phyloP scores from a whole-genome alignment of 2,888 invertebrate genomes.

The Oasisia sp. region DNA sequence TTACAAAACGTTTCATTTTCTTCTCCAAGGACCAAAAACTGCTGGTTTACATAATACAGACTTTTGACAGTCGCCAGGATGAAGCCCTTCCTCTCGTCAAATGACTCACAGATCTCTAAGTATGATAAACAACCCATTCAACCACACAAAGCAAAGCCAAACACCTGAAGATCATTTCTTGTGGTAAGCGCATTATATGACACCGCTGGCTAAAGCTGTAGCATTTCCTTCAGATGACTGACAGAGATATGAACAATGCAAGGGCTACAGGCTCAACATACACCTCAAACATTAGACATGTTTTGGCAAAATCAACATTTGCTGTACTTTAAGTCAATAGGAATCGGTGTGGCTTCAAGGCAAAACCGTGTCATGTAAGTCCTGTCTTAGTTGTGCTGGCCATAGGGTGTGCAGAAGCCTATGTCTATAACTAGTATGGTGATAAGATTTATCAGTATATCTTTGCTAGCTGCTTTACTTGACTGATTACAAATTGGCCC shows the following conservation, averaged over 20 bases:
- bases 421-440: background rate
- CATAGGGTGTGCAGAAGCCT: background rate
- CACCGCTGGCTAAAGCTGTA: background rate
- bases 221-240: background rate
- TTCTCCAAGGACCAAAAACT: background rate
- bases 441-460: background rate
- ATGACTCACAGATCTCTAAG: background rate
- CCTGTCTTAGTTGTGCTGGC: background rate
- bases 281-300: background rate
- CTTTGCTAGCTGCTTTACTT: background rate
- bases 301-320: background rate
- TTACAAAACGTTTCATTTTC: background rate
- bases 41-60: background rate
- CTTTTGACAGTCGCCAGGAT: background rate
- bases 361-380: background rate
- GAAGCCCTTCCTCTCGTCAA: background rate
- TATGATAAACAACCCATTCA: background rate
- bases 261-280: background rate
- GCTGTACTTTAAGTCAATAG: background rate
- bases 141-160: background rate
- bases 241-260: background rate
- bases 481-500: constrained; percentile 12
- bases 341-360: background rate
- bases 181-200: background rate
- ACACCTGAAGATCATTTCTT: background rate